Evolutionary conservation across 2,888 invertebrate species (phyloP).

Genomic region (Dascillus cervinus): DNA sequence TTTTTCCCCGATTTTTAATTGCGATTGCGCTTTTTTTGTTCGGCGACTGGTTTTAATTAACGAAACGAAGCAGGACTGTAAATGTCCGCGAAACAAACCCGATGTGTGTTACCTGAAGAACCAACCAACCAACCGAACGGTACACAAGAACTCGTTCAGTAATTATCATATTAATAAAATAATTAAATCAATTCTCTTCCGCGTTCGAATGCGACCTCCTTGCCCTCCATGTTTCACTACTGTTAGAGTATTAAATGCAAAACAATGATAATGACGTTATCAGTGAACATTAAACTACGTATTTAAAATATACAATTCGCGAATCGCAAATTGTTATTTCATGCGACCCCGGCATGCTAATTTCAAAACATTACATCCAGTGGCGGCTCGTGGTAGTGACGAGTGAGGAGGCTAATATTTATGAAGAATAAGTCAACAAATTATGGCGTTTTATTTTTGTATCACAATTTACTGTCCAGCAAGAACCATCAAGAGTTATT

Average conservation of each 20-base stretch:
- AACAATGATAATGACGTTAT: slow-evolving; percentile 10
- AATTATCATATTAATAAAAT: slow-evolving; percentile 22
- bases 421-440: too few relatives aligned
- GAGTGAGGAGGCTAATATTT: too few relatives aligned
- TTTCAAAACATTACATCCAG: too few relatives aligned
- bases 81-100: slow-evolving; percentile 7
- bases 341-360: slow-evolving; percentile 12
- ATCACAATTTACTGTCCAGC: too few relatives aligned
- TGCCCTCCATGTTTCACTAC: too few relatives aligned
- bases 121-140: slow-evolving; percentile 10
- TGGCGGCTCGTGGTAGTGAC: too few relatives aligned
- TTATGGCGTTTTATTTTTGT: too few relatives aligned
- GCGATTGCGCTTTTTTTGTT: neutral
- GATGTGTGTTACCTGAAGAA: too few relatives aligned
- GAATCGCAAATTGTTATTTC: slow-evolving; percentile 8
- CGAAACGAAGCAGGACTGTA: slow-evolving; percentile 6
- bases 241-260: slow-evolving; percentile 4
- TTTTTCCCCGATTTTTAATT: too few relatives aligned
- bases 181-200: slow-evolving; percentile 19
- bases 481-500: too few relatives aligned
- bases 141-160: slow-evolving; percentile 13
- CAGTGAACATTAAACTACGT: slow-evolving; percentile 5
- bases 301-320: slow-evolving; percentile 9
- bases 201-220: slow-evolving; percentile 18
- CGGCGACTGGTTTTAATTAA: slow-evolving; percentile 6